Percentiles rank a stretch among this genome's conserved stretches.
These are phyloP conservation scores for Strix uralensis DNA, from an alignment of 2,113 vertebrate genomes.

Conservation along the genomic window DNA sequence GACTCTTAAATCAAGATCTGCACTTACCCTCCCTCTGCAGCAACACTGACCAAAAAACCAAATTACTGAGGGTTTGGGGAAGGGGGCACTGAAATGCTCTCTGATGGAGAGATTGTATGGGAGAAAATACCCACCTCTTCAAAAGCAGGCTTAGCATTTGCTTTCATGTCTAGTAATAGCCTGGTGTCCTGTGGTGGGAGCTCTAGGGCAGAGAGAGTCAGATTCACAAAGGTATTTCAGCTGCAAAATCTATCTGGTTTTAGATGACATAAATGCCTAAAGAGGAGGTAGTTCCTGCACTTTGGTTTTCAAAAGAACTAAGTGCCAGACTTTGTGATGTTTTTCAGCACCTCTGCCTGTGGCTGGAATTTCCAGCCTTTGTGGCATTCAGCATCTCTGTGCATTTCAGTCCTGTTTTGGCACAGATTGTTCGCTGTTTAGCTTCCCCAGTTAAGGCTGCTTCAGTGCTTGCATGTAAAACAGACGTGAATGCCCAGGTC, in stretches of 20 bases:
- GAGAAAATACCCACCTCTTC: background rate
- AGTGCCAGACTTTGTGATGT: background rate
- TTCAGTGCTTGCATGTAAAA: background rate
- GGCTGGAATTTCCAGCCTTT: background rate
- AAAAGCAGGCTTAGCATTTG: background rate
- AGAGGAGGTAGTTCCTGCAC: background rate
- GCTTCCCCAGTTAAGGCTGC: too few relatives aligned
- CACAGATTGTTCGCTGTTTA: background rate
- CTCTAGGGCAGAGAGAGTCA: background rate
- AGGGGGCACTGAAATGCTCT: background rate
- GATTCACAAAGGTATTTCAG: background rate
- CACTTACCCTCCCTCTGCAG: background rate
- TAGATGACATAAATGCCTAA: background rate
- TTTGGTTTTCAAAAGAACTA: background rate
- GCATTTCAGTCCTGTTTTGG: background rate
- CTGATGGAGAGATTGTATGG: background rate
- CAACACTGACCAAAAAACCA: background rate
- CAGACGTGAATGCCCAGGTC: background rate
- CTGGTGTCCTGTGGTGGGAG: background rate
- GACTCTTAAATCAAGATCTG: background rate
- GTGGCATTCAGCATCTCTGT: background rate
- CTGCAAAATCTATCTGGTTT: background rate
- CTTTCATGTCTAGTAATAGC: background rate
- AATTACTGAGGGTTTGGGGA: background rate
- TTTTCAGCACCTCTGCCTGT: background rate